Base-by-base conservation (phyloP, 2,797 vertebrate species). In the Nasua narica region DNA sequence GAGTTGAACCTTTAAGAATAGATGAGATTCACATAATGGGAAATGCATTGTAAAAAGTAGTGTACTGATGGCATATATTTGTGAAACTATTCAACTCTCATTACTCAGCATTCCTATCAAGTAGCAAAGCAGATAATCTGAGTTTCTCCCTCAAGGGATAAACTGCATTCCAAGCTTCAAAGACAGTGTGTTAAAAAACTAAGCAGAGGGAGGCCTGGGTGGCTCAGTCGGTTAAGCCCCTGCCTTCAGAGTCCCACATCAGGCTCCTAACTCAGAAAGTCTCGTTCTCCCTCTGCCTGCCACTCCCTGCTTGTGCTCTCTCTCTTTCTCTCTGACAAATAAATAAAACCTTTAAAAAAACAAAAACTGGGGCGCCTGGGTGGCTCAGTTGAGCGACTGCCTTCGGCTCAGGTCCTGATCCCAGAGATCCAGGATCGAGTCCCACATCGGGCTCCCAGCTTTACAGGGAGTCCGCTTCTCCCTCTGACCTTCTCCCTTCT, bases 1-100 rank as follows among this genome's bases (percentile, higher is more conserved):
- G 29, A 95, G 29, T 87, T 69, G 58, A 96, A 88, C 77, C 46
- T 96, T 90, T 87, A 70, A 85, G 65, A 93, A 84, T 86, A 74
- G 69, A 48, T 21, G 74, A 54, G 70, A 37, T 96, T 94, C 32
- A 91, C 15, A 72, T 35, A 67, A 14, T 86, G 9, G 46, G 62
- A 92, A 94, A 43, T 94, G 1, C 15, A 82, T 89, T 81, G 90
- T 60, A 29, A 54, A 84, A 95, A 92, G 25, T 85, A 23, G 35
- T 70, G 23, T 85, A 54, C 76, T 40, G 50, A 40, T 84, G 67
- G 40, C 62, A 43, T 79, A 35, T 76, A 54, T 81, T 96, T 97
- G 37, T 67, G 19, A 87, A 84, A 86, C 62, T 84, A 3, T 92
- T 95, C 40, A 83, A 27, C 82, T 95, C 74, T 91, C 32, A 48